Percentiles rank a stretch among this genome's conserved stretches.
These are phyloP conservation scores for Polydrusus cervinus DNA, from an alignment of 2,888 invertebrate species.

Conservation along the genomic window DNA sequence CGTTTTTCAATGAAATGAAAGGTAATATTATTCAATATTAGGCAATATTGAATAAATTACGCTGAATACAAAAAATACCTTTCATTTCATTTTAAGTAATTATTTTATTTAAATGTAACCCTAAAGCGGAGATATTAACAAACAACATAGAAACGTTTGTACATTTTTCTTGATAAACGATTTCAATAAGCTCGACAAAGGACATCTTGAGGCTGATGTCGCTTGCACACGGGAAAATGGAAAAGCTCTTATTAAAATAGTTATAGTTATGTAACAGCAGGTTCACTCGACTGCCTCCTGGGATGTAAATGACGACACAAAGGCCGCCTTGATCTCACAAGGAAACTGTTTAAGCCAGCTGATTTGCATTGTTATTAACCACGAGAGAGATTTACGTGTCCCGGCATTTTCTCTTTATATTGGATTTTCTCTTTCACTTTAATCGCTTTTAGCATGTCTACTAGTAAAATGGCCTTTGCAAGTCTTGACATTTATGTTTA, in stretches of 20 bases:
- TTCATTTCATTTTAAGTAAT: too few species aligned
- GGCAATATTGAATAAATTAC: too few species aligned
- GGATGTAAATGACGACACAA: constrained; percentile 44
- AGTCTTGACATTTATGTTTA: not conserved
- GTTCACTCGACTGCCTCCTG: constrained; percentile 28
- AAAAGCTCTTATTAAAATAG: constrained; percentile 45
- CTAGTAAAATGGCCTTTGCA: constrained; percentile 7
- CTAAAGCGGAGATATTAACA: not conserved
- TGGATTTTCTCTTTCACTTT: constrained; percentile 33
- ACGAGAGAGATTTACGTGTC: constrained; percentile 64
- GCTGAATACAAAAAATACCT: too few species aligned
- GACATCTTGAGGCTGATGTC: constrained; percentile 20
- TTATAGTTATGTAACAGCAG: constrained; percentile 48
- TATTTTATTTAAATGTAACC: too few species aligned
- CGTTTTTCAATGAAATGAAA: too few species aligned
- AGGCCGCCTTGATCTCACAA: constrained; percentile 58
- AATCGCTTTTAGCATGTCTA: constrained; percentile 25
- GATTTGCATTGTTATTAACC: constrained; percentile 70
- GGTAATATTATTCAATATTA: too few species aligned
- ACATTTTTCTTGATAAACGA: constrained; percentile 20
- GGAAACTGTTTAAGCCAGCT: constrained; percentile 64
- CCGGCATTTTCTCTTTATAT: constrained; percentile 34
- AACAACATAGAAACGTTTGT: not conserved
- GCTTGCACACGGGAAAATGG: constrained; percentile 26
- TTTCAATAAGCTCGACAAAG: constrained; percentile 15